Evolutionary conservation across 2,888 invertebrate species (phyloP).

Genomic region (Malachius bipustulatus): DNA sequence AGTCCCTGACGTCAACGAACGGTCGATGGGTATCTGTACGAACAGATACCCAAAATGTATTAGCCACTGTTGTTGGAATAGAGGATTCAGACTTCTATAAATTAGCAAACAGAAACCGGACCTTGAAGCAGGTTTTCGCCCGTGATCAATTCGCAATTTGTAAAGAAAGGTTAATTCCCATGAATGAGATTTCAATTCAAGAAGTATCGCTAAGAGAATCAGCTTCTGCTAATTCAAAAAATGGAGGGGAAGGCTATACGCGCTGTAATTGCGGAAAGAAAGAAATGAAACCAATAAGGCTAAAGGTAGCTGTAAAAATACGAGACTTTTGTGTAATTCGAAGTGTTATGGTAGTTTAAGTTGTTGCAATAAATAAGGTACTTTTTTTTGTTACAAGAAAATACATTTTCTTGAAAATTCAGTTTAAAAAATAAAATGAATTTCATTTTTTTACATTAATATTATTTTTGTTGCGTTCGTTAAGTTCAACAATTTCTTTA

Average conservation of each 20-base stretch:
- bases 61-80: constrained; percentile 20
- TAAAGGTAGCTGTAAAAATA: constrained; percentile 19
- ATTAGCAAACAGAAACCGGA: constrained; percentile 18
- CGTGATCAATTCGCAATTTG: constrained; percentile 20
- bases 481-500: constrained; percentile 1
- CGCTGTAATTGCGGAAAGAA: constrained; percentile 16
- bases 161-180: constrained; percentile 21
- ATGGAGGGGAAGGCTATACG: constrained; percentile 18
- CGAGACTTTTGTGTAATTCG: constrained; percentile 19
- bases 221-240: constrained; percentile 18
- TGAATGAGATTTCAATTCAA: constrained; percentile 18
- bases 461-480: constrained; percentile 1
- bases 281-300: constrained; percentile 9
- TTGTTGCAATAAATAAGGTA: constrained; percentile 14
- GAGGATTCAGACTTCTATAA: constrained; percentile 21
- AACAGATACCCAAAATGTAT: constrained; percentile 21
- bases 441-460: neutral
- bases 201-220: constrained; percentile 20
- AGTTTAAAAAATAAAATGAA: constrained; percentile 1
- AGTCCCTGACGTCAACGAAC: constrained; percentile 18
- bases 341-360: constrained; percentile 18
- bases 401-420: neutral
- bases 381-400: too few species aligned
- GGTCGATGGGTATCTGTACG: too few species aligned
- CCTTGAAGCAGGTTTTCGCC: constrained; percentile 15